Base-by-base conservation (phyloP, 1,140 invertebrate genomes). In the Drosophila seguyi region DNA sequence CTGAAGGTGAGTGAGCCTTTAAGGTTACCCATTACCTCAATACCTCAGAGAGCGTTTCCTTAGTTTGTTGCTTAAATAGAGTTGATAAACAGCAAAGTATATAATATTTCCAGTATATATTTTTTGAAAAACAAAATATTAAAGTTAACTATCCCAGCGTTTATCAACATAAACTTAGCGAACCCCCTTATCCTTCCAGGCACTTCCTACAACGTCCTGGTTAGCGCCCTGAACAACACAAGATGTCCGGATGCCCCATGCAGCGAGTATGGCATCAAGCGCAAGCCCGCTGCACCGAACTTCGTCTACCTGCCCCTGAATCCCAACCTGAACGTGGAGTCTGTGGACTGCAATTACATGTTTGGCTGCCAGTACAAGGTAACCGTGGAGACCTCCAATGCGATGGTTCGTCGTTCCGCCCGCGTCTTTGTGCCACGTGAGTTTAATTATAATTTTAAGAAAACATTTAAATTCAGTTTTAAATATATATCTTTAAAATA, bases 281-380 rank as follows among this genome's bases (percentile, higher is more conserved):
- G 77, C 25, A 92, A 87, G 25, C 85, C 85, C 0, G 10, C 44
- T 8, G 22, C 25, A 3, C 27, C 18, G 0, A 65, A 52, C 3
- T 73, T 69, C 18, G 57, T 91, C 0, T 67, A 76, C 25, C 50
- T 92, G 66, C 90, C 90, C 0, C 67, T 82, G 0, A 88, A 75
- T 27, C 90, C 90, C 10, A 91, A 78, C 38, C 48, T 69, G 27
- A 85, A 79, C 48, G 81, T 92, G 18, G 90, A 92, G 42, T 69
- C 78, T 0, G 50, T 71, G 16, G 90, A 92, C 11, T 92, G 90
- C 56, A 92, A 80, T 45, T 92, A 88, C 29, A 92, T 92, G 86
- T 92, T 91, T 18, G 90, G 81, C 3, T 92, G 91, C 27, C 75
- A 83, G 34, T 92, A 92, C 47, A 78, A 82, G 14, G 71, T 92